phyloP scores from a whole-genome alignment of 2,888 invertebrate genomes.

The Homarus gammarus region DNA sequence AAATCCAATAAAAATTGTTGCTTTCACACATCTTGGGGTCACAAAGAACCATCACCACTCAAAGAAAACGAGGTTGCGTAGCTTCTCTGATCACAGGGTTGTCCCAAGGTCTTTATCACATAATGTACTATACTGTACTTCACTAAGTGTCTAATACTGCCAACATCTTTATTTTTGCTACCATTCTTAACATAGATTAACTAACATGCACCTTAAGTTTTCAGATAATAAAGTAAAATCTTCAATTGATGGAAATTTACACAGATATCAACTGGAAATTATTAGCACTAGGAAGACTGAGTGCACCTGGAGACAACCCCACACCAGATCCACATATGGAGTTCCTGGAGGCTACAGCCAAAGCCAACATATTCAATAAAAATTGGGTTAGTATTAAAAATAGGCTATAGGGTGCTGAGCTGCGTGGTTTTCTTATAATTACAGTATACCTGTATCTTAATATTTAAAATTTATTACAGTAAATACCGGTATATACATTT shows the following conservation, averaged over 20 bases:
- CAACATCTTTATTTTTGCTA: no score
- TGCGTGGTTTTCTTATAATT: constrained; percentile 16
- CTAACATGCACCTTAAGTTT: background rate
- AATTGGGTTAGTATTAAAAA: constrained; percentile 40
- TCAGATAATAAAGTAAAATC: no score
- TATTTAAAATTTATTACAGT: background rate
- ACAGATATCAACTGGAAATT: no score
- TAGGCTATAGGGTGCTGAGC: constrained; percentile 54
- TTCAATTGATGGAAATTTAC: no score
- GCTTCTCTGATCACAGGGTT: constrained; percentile 33
- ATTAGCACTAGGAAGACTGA: background rate
- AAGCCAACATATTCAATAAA: constrained; percentile 34
- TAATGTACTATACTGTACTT: background rate
- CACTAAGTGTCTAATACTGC: background rate
- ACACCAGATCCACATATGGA: constrained; percentile 11
- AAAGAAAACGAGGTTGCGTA: constrained; percentile 11
- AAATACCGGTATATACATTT: background rate
- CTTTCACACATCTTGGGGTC: background rate
- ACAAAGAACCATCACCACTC: constrained; percentile 36
- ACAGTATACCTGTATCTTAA: background rate
- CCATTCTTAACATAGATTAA: background rate
- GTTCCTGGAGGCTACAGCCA: constrained; percentile 8
- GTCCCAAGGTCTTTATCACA: constrained; percentile 32
- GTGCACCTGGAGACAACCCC: constrained; percentile 51
- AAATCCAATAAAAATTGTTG: constrained; percentile 3